These are phyloP conservation scores for Cordilura impudica DNA, from an alignment of 2,888 invertebrate genomes.

Conservation along the genomic window DNA sequence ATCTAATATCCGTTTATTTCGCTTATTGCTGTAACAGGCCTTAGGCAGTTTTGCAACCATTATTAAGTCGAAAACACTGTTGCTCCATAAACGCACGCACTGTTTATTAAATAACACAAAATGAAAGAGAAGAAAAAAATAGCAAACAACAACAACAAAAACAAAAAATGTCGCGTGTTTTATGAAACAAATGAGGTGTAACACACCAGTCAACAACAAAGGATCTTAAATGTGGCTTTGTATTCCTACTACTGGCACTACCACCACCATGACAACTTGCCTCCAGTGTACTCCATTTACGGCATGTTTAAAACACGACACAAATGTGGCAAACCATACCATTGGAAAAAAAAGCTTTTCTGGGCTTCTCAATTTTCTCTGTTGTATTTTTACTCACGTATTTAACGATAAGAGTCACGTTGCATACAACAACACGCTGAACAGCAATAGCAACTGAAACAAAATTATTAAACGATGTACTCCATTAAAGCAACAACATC, in stretches of 20 bases:
- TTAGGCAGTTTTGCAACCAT: constrained; percentile 61
- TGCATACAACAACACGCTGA: constrained; percentile 53
- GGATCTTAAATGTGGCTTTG: constrained; percentile 16
- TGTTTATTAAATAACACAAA: constrained; percentile 58
- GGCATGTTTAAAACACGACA: constrained; percentile 15
- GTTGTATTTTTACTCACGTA: background rate
- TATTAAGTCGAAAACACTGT: constrained; percentile 66
- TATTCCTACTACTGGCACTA: background rate
- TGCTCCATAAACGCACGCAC: constrained; percentile 38
- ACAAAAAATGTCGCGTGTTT: constrained; percentile 40
- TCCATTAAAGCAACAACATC: background rate
- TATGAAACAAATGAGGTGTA: constrained; percentile 45
- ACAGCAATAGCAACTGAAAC: constrained; percentile 51
- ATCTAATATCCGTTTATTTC: constrained; percentile 59
- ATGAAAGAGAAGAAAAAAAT: too few relatives aligned
- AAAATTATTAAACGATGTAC: constrained; percentile 9
- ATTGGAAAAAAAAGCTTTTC: constrained; percentile 6
- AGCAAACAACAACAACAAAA: constrained; percentile 8
- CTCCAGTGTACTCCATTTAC: constrained; percentile 21
- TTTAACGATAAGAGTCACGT: constrained; percentile 31
- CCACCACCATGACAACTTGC: background rate
- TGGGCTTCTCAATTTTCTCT: background rate
- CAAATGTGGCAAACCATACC: constrained; percentile 40
- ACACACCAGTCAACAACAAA: constrained; percentile 29
- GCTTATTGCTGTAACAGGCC: constrained; percentile 22